Conservation (phyloP, 2,888 invertebrate species). For the Drosophila pegasa region DNA sequence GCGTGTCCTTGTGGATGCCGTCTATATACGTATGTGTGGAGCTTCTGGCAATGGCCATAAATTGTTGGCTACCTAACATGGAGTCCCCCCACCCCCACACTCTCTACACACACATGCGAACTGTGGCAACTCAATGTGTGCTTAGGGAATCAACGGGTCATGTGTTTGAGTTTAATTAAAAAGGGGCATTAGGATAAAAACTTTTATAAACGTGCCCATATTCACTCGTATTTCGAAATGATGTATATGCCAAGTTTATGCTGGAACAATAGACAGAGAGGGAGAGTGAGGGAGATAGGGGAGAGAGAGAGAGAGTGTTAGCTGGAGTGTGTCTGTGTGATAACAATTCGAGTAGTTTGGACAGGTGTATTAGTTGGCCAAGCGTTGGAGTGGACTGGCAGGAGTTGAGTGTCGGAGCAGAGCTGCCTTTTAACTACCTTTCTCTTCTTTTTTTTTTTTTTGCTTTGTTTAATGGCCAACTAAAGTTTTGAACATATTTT, state of each 20-base stretch:
- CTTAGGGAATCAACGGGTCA: constrained; percentile 72
- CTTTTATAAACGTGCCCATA: constrained; percentile 37
- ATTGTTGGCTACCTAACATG: constrained; percentile 49
- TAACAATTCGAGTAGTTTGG: constrained; percentile 12
- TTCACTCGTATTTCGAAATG: constrained; percentile 47
- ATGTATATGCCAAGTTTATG: constrained; percentile 47
- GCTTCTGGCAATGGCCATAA: constrained; percentile 62
- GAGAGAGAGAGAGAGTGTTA: not conserved
- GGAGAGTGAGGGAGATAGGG: not conserved
- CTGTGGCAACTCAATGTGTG: constrained; percentile 73
- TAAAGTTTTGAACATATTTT: not conserved
- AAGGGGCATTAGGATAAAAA: constrained; percentile 71
- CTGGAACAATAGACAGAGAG: not conserved
- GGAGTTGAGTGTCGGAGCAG: not conserved
- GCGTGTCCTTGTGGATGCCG: constrained; percentile 35
- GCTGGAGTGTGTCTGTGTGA: not conserved
- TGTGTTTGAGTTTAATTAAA: constrained; percentile 79
- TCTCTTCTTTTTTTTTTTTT: not conserved
- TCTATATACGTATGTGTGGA: constrained; percentile 13
- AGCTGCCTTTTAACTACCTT: constrained; percentile 2
- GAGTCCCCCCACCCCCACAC: not conserved
- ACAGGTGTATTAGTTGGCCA: constrained; percentile 50
- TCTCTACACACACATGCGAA: constrained; percentile 6
- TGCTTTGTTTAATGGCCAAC: not conserved
- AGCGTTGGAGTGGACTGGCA: too few species aligned